These are phyloP conservation scores for Anniella stebbinsi DNA, from an alignment of 2,797 vertebrate species.

Conservation along the genomic window DNA sequence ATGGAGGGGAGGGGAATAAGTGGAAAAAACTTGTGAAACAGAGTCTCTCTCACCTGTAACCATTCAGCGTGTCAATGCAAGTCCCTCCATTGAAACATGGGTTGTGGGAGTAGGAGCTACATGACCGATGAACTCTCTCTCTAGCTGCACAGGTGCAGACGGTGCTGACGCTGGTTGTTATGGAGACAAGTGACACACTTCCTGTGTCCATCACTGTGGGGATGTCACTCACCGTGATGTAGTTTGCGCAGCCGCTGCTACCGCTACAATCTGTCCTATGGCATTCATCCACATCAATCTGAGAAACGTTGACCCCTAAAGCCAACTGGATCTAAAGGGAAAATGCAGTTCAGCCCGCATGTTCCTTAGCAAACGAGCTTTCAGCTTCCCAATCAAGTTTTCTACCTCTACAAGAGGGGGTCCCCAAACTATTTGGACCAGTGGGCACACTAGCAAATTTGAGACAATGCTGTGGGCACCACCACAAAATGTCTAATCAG, in stretches of 20 bases:
- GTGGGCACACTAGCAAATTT: no score
- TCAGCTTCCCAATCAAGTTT: slow-evolving; percentile 2
- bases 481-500: no score
- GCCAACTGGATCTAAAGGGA: slow-evolving; percentile 85
- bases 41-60: slow-evolving; percentile 85
- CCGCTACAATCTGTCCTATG: slow-evolving; percentile 77
- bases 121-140: slow-evolving; percentile 83
- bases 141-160: slow-evolving; percentile 82
- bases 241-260: slow-evolving; percentile 76
- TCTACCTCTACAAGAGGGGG: neutral
- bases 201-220: slow-evolving; percentile 84
- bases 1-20: neutral
- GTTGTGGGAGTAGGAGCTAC: slow-evolving; percentile 83
- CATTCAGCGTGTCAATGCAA: slow-evolving; percentile 85
- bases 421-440: no score
- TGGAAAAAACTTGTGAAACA: neutral
- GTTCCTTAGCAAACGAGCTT: neutral
- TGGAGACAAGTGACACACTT: slow-evolving; percentile 83
- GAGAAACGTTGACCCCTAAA: slow-evolving; percentile 83
- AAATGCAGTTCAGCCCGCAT: slow-evolving; percentile 14
- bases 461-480: no score
- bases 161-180: slow-evolving; percentile 75
- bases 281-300: slow-evolving; percentile 86
- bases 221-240: slow-evolving; percentile 77
- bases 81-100: slow-evolving; percentile 89